These are phyloP conservation scores for Lethocerus indicus DNA, from an alignment of 1,140 invertebrate species.

Conservation along the genomic window DNA sequence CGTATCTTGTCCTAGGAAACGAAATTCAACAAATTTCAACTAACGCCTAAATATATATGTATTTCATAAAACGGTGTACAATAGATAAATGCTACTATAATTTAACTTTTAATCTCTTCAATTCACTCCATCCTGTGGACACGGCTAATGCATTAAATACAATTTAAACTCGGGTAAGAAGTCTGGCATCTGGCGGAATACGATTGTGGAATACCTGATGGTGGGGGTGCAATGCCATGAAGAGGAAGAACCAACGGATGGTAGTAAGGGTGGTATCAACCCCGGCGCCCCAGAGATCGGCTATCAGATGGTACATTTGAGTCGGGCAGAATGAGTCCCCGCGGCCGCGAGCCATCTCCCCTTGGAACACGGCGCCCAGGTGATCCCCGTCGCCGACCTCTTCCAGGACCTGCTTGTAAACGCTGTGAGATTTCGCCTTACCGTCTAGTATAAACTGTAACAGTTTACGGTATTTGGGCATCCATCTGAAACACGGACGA, in stretches of 20 bases:
- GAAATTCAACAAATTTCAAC: background rate
- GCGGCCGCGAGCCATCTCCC: constrained; percentile 32
- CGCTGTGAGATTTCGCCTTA: constrained; percentile 46
- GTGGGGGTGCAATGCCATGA: constrained; percentile 53
- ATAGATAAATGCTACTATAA: background rate
- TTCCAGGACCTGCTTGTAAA: constrained; percentile 48
- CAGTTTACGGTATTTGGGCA: constrained; percentile 37
- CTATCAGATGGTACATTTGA: constrained; percentile 58
- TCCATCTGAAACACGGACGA: constrained; percentile 25
- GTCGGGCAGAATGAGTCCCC: constrained; percentile 33
- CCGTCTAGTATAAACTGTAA: constrained; percentile 42
- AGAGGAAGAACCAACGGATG: constrained; percentile 69
- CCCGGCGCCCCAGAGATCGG: constrained; percentile 77
- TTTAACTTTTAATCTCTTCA: no score
- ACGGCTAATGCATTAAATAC: background rate
- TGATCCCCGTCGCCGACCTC: constrained; percentile 25
- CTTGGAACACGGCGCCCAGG: constrained; percentile 51
- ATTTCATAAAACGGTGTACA: background rate
- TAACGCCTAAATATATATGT: background rate
- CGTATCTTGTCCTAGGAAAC: constrained; percentile 35
- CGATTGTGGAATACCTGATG: constrained; percentile 32
- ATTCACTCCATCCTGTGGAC: no score
- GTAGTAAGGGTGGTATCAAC: constrained; percentile 80
- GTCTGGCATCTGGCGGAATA: background rate
- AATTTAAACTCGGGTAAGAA: background rate